Percentiles rank a stretch among this genome's conserved stretches.
Evolutionary conservation across 2,888 invertebrate genomes (phyloP).

Genomic region (Sphaerolaimus hirsutus): DNA sequence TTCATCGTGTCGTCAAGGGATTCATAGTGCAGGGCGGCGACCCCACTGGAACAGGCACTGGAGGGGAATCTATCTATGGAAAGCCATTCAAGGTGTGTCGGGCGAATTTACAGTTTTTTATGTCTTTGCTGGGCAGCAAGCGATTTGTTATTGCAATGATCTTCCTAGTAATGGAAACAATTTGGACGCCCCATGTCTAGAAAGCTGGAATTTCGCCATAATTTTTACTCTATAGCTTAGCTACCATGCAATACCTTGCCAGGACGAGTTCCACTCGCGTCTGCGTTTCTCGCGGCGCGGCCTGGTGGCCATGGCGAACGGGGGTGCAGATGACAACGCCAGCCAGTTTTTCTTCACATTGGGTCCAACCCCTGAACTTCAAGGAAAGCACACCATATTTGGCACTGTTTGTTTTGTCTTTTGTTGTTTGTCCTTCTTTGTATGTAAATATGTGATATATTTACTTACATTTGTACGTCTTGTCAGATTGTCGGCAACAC

Average conservation of each 20-base stretch:
- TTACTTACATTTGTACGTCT: background rate
- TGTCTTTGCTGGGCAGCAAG: no score
- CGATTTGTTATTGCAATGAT: no score
- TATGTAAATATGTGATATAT: no score
- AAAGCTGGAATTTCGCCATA: background rate
- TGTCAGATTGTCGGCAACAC: constrained; percentile 53
- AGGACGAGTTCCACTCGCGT: constrained; percentile 79
- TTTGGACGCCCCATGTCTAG: no score
- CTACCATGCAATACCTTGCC: no score
- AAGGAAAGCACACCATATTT: constrained; percentile 89
- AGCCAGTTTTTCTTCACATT: constrained; percentile 96
- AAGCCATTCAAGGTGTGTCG: constrained; percentile 62
- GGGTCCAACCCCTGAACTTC: constrained; percentile 62
- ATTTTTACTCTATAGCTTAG: constrained; percentile 7
- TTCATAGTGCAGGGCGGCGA: constrained; percentile 94
- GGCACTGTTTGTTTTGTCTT: constrained; percentile 42
- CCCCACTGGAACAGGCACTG: constrained; percentile 76
- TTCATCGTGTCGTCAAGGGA: constrained; percentile 71
- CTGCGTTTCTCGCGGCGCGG: constrained; percentile 67
- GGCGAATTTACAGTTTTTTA: no score
- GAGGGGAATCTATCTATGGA: constrained; percentile 86
- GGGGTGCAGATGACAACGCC: constrained; percentile 61
- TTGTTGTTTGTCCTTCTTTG: background rate
- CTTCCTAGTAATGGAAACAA: no score
- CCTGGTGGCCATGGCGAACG: constrained; percentile 81